A percentile compares a stretch with the other conserved stretches of the same genome.
Conservation (phyloP, 2,797 vertebrate species). For the Luscinia luscinia region DNA sequence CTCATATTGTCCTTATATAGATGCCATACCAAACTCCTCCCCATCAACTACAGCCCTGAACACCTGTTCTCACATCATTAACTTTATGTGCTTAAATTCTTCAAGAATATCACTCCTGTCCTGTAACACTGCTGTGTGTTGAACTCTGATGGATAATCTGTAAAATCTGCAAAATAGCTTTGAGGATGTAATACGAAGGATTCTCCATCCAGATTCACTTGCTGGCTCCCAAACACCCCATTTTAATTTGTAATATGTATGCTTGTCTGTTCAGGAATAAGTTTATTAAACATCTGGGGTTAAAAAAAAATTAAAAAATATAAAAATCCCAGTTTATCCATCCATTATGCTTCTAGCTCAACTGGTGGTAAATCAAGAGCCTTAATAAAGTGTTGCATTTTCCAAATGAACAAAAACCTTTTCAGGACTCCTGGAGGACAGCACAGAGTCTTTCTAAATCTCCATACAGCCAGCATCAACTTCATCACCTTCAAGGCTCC, state of each 20-base stretch:
- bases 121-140: neutral
- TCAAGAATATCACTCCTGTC: conserved; percentile 1
- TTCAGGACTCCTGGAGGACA: neutral
- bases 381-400: conserved; percentile 2
- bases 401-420: neutral
- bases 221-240: neutral
- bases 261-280: neutral
- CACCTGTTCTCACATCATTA: conserved; percentile 63
- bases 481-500: neutral
- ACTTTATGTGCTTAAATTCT: conserved; percentile 42
- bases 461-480: neutral
- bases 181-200: neutral
- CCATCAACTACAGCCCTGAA: conserved; percentile 4
- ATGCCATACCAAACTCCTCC: conserved; percentile 21
- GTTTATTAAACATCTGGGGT: neutral
- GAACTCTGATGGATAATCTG: conserved; percentile 15
- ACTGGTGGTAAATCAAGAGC: conserved; percentile 37
- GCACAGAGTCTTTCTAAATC: neutral
- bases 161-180: conserved; percentile 17
- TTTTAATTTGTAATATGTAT: conserved; percentile 1
- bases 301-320: neutral
- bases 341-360: conserved; percentile 7
- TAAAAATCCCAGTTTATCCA: neutral
- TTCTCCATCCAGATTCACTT: neutral
- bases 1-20: conserved; percentile 5